A percentile compares a stretch with the other conserved stretches of the same genome.
Evolutionary conservation across 2,113 vertebrate species (phyloP).

Genomic region (Pollachius pollachius): DNA sequence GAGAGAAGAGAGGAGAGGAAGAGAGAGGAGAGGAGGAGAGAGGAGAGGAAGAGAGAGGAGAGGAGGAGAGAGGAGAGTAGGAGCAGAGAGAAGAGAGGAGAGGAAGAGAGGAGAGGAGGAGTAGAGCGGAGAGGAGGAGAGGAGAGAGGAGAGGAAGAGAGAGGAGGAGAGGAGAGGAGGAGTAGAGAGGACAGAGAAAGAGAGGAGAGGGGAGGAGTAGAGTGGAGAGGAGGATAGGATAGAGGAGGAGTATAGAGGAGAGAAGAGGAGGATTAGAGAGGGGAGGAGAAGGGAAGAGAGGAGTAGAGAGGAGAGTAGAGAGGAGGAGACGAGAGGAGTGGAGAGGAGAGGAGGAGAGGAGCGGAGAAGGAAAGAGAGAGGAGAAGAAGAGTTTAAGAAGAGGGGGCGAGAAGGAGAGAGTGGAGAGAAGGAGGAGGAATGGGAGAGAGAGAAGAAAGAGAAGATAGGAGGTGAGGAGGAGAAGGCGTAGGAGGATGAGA

Average conservation of each 20-base stretch:
- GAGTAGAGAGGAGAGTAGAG: conserved; percentile 1
- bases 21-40: too few relatives aligned
- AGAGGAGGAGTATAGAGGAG: too few relatives aligned
- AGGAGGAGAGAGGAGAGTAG: too few relatives aligned
- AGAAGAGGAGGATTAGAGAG: too few relatives aligned
- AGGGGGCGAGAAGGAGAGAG: too few relatives aligned
- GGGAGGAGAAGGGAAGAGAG: too few relatives aligned
- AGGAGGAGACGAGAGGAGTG: conserved; percentile 10
- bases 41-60: too few relatives aligned
- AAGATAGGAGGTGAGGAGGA: neutral
- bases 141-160: neutral
- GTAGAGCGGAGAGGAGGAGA: neutral
- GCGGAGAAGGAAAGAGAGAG: neutral
- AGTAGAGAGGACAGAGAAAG: neutral
- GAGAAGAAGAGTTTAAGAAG: neutral
- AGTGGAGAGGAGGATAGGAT: neutral
- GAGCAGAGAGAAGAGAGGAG: too few relatives aligned
- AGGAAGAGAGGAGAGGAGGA: neutral
- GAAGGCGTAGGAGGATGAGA: neutral
- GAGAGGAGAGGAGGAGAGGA: neutral
- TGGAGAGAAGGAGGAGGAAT: conserved; percentile 6
- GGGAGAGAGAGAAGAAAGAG: neutral
- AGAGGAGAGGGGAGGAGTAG: conserved; percentile 14
- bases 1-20: neutral
- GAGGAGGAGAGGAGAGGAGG: neutral